Evolutionary conservation across 2,113 vertebrate species (phyloP).

Genomic region (Notothenia rossii): DNA sequence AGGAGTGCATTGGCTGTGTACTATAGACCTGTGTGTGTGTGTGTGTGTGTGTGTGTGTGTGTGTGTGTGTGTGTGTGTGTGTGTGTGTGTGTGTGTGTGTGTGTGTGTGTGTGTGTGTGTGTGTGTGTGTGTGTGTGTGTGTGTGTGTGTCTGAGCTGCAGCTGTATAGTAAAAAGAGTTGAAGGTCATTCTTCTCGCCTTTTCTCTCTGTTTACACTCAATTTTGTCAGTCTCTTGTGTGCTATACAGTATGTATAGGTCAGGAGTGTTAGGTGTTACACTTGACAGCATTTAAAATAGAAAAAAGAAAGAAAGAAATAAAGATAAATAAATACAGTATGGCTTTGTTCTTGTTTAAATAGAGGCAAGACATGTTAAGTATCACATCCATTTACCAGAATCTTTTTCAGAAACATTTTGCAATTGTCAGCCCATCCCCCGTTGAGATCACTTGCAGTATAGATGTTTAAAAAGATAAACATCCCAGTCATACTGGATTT

Average conservation of each 20-base stretch:
- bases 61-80: slow-evolving; percentile 1
- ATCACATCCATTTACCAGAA: neutral
- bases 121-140: neutral
- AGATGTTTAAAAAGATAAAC: neutral
- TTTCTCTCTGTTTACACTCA: slow-evolving; percentile 19
- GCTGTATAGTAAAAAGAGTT: slow-evolving; percentile 11
- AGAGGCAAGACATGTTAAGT: neutral
- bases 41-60: neutral
- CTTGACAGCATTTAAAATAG: neutral
- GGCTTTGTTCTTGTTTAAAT: no score
- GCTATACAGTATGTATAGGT: slow-evolving; percentile 26
- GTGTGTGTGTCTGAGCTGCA: neutral
- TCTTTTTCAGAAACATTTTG: neutral
- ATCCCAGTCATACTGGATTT: neutral
- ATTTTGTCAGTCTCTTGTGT: neutral
- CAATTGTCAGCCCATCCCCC: neutral
- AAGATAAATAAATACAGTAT: neutral
- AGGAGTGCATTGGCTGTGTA: slow-evolving; percentile 7
- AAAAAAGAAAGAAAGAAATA: neutral
- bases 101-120: slow-evolving; percentile 15
- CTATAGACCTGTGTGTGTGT: neutral
- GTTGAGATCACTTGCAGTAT: slow-evolving; percentile 30
- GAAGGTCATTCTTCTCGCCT: slow-evolving; percentile 2
- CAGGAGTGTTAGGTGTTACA: slow-evolving; percentile 1
- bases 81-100: slow-evolving; percentile 10